Evolutionary conservation across 2,797 vertebrate species (phyloP), one percentile per base, ranked within the genome.

Genomic region (Phoebastria nigripes): DNA sequence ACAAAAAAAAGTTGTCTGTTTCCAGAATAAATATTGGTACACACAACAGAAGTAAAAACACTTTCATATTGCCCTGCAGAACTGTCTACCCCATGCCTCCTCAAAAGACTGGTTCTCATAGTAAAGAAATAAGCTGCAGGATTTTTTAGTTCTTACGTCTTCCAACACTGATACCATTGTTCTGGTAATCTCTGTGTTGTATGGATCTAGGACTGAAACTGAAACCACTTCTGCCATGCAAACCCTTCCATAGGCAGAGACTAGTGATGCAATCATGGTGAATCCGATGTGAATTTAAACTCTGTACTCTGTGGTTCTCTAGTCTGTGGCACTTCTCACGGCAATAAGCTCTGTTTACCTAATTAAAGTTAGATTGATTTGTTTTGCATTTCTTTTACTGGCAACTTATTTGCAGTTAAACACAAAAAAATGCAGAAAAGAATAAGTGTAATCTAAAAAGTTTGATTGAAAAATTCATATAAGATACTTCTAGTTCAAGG

Each of bases 21-120:
- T 94, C 76, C 63, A 85, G 74, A 89, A 51, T 46, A 90, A 96
- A 85, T 90, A 77, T 29, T 80, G 21, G 22, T 92, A 74, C 28
- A 52, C 6, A 31, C 28, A 66, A 37, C 22, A 87, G 55, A 82
- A 63, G 54, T 39, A 70, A 80, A 90, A 86, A 18, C 1, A 0
- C 26, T 83, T 87, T 15, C 24, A 42, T 80, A 51, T 24, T 70
- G 55, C 59, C 67, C 49, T 78, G 67, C 58, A 92, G 83, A 82
- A 84, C 56, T 39, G 15, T 44, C 15, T 86, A 2, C 33, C 42
- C 28, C 42, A 11, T 22, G 9, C 55, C 18, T 93, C 54, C 46
- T 86, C 49, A 39, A 58, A 81, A 15, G 20, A 24, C n/a, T 87
- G 56, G 8, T 70, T 77, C 42, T 82, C 5, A 0, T n/a, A 9